phyloP scores from a whole-genome alignment of 2,113 vertebrate species.

The Rattus norvegicus region DNA sequence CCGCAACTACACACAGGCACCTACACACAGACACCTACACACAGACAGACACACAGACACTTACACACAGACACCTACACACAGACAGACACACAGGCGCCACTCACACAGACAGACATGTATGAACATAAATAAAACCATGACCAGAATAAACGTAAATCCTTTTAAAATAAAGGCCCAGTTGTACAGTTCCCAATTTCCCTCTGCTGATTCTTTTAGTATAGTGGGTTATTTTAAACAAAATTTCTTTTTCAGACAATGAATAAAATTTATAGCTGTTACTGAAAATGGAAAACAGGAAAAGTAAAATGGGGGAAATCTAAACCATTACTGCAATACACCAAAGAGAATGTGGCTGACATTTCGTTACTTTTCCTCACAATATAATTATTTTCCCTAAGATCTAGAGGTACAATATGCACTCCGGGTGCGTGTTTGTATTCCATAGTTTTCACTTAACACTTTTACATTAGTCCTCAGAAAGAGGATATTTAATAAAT shows the following conservation, averaged over 20 bases:
- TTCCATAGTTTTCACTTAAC: slow-evolving; percentile 32
- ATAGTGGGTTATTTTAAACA: neutral
- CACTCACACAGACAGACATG: neutral
- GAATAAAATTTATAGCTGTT: neutral
- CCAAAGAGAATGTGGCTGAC: neutral
- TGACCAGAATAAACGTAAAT: neutral
- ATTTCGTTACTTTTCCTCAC: neutral
- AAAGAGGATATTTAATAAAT: slow-evolving; percentile 7
- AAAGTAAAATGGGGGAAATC: neutral
- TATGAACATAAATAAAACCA: neutral
- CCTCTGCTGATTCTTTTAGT: neutral
- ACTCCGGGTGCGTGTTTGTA: neutral
- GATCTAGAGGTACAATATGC: neutral
- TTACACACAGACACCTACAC: no score
- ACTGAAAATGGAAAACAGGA: neutral
- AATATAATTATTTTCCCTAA: neutral
- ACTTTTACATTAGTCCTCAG: slow-evolving; percentile 10
- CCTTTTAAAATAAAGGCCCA: neutral
- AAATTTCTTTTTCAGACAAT: neutral
- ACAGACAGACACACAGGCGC: neutral
- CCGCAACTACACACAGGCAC: neutral
- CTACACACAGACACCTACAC: no score
- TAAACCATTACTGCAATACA: neutral
- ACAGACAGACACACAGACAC: no score
- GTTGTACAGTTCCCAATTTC: neutral